Evolutionary conservation across 2,797 vertebrate genomes (phyloP).

Genomic region (Tympanoctomys barrerae): DNA sequence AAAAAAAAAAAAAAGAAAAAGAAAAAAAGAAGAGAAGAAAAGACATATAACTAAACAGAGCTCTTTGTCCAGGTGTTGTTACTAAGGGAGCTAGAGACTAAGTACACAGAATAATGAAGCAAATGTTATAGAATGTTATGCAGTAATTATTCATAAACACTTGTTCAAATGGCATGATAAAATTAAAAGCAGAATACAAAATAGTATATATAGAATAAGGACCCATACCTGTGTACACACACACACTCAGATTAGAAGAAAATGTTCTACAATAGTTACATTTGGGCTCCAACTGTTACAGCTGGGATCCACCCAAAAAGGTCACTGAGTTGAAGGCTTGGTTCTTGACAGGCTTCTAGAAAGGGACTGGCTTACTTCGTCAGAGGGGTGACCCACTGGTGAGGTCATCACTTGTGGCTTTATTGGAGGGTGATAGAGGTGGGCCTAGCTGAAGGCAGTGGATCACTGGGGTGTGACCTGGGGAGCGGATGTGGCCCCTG

Average conservation of each 20-base stretch:
- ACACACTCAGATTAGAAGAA: not conserved
- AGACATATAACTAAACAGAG: not conserved
- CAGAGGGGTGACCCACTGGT: not conserved
- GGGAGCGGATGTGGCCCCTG: not conserved
- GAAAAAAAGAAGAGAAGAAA: not conserved
- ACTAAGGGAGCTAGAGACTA: not conserved
- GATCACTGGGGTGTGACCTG: not conserved
- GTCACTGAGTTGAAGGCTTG: not conserved
- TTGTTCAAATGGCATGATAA: slow-evolving; percentile 1
- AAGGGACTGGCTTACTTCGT: not conserved
- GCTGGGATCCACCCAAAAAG: not conserved
- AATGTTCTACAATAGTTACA: not conserved
- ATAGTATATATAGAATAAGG: not conserved
- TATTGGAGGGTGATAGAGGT: not conserved
- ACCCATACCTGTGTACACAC: not conserved
- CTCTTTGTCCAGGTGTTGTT: not conserved
- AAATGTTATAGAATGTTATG: not conserved
- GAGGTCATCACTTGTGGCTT: not conserved
- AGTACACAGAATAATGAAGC: not conserved
- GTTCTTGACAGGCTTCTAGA: not conserved
- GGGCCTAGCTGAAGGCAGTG: not conserved
- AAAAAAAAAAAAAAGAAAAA: too few species aligned
- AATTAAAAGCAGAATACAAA: slow-evolving; percentile 43
- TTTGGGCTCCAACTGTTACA: not conserved
- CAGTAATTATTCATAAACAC: not conserved